Conservation (phyloP, 2,113 vertebrate genomes). For the Eurypyga helias region DNA sequence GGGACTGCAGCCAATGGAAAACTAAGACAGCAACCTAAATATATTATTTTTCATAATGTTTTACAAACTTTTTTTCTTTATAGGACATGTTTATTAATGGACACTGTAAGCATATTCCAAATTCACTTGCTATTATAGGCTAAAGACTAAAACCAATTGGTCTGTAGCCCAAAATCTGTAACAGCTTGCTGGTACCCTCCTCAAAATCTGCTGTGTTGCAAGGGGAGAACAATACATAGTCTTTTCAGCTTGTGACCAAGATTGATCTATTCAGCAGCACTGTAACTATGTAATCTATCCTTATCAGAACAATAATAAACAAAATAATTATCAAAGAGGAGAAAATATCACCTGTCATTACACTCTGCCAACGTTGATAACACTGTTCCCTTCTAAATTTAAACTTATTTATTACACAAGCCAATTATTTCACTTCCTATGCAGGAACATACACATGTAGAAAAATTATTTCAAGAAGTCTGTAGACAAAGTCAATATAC, state of each 20-base stretch:
- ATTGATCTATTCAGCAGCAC: neutral
- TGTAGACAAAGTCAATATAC: neutral
- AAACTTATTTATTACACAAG: neutral
- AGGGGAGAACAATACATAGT: neutral
- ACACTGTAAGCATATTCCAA: neutral
- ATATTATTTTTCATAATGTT: neutral
- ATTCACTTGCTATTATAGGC: neutral
- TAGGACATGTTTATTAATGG: neutral
- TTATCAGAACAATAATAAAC: neutral
- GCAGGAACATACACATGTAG: neutral
- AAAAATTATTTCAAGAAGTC: neutral
- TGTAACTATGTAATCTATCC: neutral
- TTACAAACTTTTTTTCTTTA: neutral
- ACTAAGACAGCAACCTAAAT: neutral
- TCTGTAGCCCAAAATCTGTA: neutral
- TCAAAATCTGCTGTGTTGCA: neutral
- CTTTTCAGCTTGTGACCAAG: neutral
- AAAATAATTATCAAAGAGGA: neutral
- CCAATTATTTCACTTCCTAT: neutral
- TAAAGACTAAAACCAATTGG: neutral
- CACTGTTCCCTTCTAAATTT: neutral
- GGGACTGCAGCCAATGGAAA: neutral
- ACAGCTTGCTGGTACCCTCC: neutral
- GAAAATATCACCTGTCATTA: neutral
- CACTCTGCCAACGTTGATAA: neutral